A percentile compares a stretch with the other conserved stretches of the same genome.
These are phyloP conservation scores for Folsomia candida DNA, from an alignment of 2,888 invertebrate genomes.

Conservation along the genomic window DNA sequence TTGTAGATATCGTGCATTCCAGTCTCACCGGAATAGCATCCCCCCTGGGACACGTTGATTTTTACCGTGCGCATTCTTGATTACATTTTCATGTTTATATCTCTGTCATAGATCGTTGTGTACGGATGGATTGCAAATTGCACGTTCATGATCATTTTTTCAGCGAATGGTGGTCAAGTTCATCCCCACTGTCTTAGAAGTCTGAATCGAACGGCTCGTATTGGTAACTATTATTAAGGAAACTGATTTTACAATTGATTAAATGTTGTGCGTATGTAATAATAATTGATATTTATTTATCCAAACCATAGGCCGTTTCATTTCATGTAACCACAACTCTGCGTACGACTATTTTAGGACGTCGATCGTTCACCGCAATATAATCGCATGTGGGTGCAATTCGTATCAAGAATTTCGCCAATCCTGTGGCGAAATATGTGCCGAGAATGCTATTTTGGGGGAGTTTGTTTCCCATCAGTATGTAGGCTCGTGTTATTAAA, in stretches of 20 bases:
- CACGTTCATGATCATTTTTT: not conserved
- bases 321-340: conserved; percentile 21
- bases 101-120: not conserved
- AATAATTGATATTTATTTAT: not conserved
- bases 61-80: conserved; percentile 29
- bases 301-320: not conserved
- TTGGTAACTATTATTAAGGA: too few species aligned
- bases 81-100: too few species aligned
- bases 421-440: too few species aligned
- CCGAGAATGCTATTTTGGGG: conserved; percentile 24
- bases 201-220: not conserved
- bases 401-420: conserved; percentile 27
- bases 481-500: too few species aligned
- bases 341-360: conserved; percentile 28
- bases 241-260: too few species aligned
- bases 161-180: conserved; percentile 31
- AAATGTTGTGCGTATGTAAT: too few species aligned
- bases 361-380: conserved; percentile 19
- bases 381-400: conserved; percentile 28
- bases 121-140: not conserved
- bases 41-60: conserved; percentile 34
- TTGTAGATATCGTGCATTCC: conserved; percentile 41
- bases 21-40: conserved; percentile 30
- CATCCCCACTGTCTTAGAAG: conserved; percentile 14
- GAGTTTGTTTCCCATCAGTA: conserved; percentile 31